Conservation (phyloP, 2,797 vertebrate species). For the Pseudochirops cupreus region DNA sequence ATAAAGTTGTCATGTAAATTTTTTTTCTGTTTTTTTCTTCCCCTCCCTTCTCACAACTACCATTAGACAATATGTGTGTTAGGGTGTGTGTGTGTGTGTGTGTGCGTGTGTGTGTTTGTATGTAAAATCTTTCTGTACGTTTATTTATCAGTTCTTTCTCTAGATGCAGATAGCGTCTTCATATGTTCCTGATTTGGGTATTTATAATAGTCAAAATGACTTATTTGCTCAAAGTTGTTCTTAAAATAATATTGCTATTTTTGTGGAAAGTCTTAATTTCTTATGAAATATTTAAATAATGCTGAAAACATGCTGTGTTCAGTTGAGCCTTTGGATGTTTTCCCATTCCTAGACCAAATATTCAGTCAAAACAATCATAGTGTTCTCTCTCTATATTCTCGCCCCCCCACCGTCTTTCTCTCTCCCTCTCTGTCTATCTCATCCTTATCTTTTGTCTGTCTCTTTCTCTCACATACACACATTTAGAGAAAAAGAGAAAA, state of each 20-base stretch:
- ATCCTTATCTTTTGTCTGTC: rapidly evolving
- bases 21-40: background rate
- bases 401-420: too few relatives aligned
- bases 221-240: background rate
- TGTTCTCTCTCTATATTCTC: too few relatives aligned
- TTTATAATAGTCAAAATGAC: background rate
- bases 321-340: background rate
- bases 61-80: background rate
- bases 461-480: background rate
- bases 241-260: background rate
- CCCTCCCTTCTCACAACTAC: too few relatives aligned
- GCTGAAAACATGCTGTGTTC: background rate
- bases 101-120: background rate
- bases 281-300: background rate
- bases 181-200: background rate
- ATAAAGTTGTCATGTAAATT: background rate
- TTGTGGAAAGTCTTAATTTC: background rate
- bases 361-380: background rate
- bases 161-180: background rate
- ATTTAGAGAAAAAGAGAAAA: background rate
- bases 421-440: too few relatives aligned
- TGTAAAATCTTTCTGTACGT: background rate
- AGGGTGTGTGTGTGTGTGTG: background rate
- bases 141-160: too few relatives aligned
- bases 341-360: background rate